phyloP scores from a whole-genome alignment of 2,888 invertebrate species.

The Keiferia lycopersicella region DNA sequence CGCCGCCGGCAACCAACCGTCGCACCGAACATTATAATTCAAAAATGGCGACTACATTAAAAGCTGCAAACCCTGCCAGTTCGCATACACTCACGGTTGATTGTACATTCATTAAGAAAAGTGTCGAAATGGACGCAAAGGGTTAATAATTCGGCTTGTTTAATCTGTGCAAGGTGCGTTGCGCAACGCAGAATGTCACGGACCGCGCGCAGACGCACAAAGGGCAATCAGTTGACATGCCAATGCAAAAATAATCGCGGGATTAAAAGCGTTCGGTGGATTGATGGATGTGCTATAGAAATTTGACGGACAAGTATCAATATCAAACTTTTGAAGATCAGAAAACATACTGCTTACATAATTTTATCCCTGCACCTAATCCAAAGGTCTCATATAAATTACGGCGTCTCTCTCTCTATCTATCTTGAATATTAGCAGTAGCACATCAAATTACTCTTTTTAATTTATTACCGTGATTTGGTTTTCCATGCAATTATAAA shows the following conservation, averaged over 20 bases:
- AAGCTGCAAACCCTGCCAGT: conserved; percentile 12
- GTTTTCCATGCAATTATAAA: too few species aligned
- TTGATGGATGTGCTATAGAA: conserved; percentile 17
- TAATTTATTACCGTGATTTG: too few species aligned
- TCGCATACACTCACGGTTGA: conserved; percentile 22
- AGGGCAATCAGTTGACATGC: conserved; percentile 50
- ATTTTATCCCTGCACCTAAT: too few species aligned
- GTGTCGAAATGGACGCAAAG: conserved; percentile 63
- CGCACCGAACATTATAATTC: conserved; percentile 8
- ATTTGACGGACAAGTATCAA: background rate
- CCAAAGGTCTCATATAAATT: too few species aligned
- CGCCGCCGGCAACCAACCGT: background rate
- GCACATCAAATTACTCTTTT: too few species aligned
- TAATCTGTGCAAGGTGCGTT: conserved; percentile 60
- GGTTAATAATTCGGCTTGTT: conserved; percentile 50
- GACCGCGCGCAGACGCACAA: conserved; percentile 56
- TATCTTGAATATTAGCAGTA: too few species aligned
- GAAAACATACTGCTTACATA: too few species aligned
- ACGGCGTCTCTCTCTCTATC: too few species aligned
- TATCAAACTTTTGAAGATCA: background rate
- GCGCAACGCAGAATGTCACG: conserved; percentile 61
- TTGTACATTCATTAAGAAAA: conserved; percentile 51
- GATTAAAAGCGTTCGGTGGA: conserved; percentile 28
- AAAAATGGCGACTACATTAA: conserved; percentile 12
- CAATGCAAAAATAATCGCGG: conserved; percentile 23